A percentile compares a stretch with the other conserved stretches of the same genome.
Conservation (phyloP, 2,797 vertebrate genomes). For the Tadarida brasiliensis region DNA sequence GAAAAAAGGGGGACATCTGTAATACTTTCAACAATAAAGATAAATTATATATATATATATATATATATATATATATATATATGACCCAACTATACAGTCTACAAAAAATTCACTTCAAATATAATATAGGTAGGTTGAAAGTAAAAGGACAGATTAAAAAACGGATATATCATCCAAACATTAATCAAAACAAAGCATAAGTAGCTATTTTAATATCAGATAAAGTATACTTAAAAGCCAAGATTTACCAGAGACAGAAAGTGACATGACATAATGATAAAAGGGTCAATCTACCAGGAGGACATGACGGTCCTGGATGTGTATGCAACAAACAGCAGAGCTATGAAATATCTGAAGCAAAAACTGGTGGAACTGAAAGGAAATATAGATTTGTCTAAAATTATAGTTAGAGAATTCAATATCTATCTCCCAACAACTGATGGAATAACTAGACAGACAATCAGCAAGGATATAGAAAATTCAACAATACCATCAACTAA, state of each 20-base stretch:
- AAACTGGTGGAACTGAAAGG: neutral
- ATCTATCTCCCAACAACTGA: neutral
- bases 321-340: neutral
- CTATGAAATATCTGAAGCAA: neutral
- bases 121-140: neutral
- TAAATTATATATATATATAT: too few species aligned
- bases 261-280: neutral
- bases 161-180: neutral
- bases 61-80: neutral
- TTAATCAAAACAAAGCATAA: slow-evolving; percentile 28
- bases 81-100: neutral
- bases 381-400: neutral
- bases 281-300: neutral
- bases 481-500: neutral
- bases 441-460: slow-evolving; percentile 34
- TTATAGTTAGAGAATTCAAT: neutral
- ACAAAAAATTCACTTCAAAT: neutral
- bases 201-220: slow-evolving; percentile 5
- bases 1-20: too few species aligned
- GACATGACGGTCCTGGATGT: neutral
- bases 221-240: slow-evolving; percentile 18
- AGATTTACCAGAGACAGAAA: slow-evolving; percentile 2
- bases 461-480: neutral
- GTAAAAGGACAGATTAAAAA: neutral
- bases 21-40: too few species aligned